phyloP scores from a whole-genome alignment of 2,888 invertebrate species.

The Trissolcus brochymenae region DNA sequence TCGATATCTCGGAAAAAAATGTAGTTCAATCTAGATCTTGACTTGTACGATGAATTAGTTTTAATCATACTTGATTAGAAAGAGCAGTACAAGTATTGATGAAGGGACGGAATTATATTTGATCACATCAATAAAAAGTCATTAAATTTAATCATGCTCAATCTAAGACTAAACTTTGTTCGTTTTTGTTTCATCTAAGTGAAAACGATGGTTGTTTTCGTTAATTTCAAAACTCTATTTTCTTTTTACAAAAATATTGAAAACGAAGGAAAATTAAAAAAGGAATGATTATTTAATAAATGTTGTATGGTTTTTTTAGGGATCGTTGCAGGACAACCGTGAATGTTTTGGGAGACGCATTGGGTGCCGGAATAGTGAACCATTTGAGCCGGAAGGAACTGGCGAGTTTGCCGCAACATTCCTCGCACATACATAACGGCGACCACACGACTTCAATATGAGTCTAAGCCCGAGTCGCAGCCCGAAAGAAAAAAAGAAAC shows the following conservation, averaged over 20 bases:
- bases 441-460: slow-evolving; percentile 75
- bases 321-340: slow-evolving; percentile 79
- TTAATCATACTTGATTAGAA: slow-evolving; percentile 3
- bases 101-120: slow-evolving; percentile 3
- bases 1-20: background rate
- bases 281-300: background rate
- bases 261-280: background rate
- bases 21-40: slow-evolving; percentile 2
- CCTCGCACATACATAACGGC: slow-evolving; percentile 50
- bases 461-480: slow-evolving; percentile 46
- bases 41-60: slow-evolving; percentile 10
- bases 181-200: too few species aligned
- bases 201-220: too few species aligned
- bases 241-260: too few species aligned
- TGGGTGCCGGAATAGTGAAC: slow-evolving; percentile 83
- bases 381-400: slow-evolving; percentile 79
- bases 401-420: slow-evolving; percentile 68
- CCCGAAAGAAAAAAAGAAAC: slow-evolving; percentile 11
- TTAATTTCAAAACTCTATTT: too few species aligned
- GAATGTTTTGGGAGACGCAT: slow-evolving; percentile 83
- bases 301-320: slow-evolving; percentile 65
- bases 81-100: slow-evolving; percentile 2
- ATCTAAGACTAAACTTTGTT: too few species aligned
- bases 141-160: slow-evolving; percentile 5
- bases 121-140: slow-evolving; percentile 1